Evolutionary conservation across 1,140 invertebrate species (phyloP).

Genomic region (Macrotrachela quadricornifera): DNA sequence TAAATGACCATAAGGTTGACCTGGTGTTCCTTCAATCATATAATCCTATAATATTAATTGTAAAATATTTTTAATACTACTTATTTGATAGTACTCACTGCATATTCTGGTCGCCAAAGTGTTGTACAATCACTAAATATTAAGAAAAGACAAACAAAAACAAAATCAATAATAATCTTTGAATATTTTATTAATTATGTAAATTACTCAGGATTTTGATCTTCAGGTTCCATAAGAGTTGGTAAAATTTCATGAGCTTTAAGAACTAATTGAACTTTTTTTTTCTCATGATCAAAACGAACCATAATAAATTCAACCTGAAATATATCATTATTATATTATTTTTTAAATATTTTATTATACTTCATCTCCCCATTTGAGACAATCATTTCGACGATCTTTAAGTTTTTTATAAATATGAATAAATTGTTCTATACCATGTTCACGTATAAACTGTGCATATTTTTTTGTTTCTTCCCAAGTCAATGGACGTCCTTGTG

Average conservation of each 20-base stretch:
- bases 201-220: too few species aligned
- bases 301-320: slow-evolving; percentile 74
- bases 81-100: slow-evolving; percentile 15
- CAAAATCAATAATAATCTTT: slow-evolving; percentile 11
- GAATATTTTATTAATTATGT: background rate
- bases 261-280: slow-evolving; percentile 54
- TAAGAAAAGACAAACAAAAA: too few species aligned
- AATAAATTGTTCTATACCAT: slow-evolving; percentile 79
- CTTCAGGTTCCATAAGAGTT: slow-evolving; percentile 41
- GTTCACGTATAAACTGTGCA: slow-evolving; percentile 63
- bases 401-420: slow-evolving; percentile 64
- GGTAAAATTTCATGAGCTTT: slow-evolving; percentile 55
- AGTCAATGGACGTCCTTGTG: slow-evolving; percentile 69
- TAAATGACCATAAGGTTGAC: slow-evolving; percentile 55
- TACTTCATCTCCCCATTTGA: slow-evolving; percentile 86
- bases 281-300: slow-evolving; percentile 70
- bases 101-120: slow-evolving; percentile 84
- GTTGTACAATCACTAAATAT: too few species aligned
- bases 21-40: slow-evolving; percentile 98
- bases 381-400: slow-evolving; percentile 68
- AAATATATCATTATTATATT: too few species aligned
- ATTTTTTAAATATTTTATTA: too few species aligned
- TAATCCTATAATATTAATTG: slow-evolving; percentile 39
- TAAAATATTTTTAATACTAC: too few species aligned
- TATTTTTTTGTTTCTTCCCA: slow-evolving; percentile 86